A percentile compares a stretch with the other conserved stretches of the same genome.
Conservation (phyloP, 2,888 invertebrate genomes). For the Lasioglossum vierecki region DNA sequence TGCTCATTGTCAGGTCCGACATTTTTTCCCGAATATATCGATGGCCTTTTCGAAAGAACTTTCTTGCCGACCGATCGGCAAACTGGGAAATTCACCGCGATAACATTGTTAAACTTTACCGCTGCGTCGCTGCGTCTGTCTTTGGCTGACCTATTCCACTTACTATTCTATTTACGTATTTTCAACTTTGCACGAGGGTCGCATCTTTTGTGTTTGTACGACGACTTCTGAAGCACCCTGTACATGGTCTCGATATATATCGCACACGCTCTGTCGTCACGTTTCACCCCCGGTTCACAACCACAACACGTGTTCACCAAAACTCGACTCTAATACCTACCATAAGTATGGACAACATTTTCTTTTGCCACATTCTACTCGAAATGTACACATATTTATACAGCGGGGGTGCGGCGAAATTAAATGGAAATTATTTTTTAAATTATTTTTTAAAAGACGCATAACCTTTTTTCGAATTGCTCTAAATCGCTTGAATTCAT, state of each 20-base stretch:
- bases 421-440: not conserved
- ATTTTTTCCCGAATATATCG: no score
- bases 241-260: conserved; percentile 53
- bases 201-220: not conserved
- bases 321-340: conserved; percentile 43
- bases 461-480: no score
- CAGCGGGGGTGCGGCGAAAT: not conserved
- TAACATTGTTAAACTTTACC: not conserved
- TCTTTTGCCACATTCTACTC: conserved; percentile 32
- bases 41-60: not conserved
- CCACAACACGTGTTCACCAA: conserved; percentile 34
- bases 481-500: no score
- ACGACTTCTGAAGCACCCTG: not conserved
- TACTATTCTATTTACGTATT: not conserved
- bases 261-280: conserved; percentile 65
- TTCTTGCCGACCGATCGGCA: not conserved
- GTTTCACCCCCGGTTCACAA: conserved; percentile 50
- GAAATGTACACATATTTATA: conserved; percentile 5
- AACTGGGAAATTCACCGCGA: not conserved
- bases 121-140: not conserved
- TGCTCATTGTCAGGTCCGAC: no score
- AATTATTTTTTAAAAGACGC: no score
- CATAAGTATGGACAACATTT: conserved; percentile 43
- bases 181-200: not conserved
- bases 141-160: not conserved